A percentile compares a stretch with the other conserved stretches of the same genome.
These are phyloP conservation scores for Onchidella celtica DNA, from an alignment of 2,888 invertebrate genomes.

Conservation along the genomic window DNA sequence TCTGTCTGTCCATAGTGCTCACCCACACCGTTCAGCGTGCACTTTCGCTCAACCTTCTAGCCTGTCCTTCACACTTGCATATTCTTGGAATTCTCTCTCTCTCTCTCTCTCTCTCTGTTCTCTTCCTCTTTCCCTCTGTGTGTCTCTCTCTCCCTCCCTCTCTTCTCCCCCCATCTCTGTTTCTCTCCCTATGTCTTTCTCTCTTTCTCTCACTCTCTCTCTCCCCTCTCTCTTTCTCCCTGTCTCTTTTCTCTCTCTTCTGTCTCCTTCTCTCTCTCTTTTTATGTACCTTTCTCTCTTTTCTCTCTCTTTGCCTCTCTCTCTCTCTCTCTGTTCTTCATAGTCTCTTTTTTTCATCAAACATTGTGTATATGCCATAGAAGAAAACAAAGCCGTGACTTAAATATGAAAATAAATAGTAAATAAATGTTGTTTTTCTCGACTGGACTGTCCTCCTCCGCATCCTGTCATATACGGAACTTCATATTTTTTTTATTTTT, in stretches of 20 bases:
- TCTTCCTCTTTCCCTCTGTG: neutral
- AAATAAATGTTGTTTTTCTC: too few relatives aligned
- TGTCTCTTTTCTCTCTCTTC: neutral
- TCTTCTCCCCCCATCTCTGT: neutral
- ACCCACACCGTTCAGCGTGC: too few relatives aligned
- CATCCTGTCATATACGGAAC: too few relatives aligned
- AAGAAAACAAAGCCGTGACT: neutral
- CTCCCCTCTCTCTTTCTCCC: neutral
- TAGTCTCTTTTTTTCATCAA: neutral
- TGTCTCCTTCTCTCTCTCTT: slow-evolving; percentile 1
- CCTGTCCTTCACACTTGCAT: too few relatives aligned
- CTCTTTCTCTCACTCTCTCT: neutral
- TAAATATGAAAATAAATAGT: neutral
- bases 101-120: slow-evolving; percentile 9
- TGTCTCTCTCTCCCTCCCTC: neutral
- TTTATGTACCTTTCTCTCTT: neutral
- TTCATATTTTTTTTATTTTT: too few relatives aligned
- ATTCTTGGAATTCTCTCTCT: neutral
- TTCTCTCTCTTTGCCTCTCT: slow-evolving; percentile 6
- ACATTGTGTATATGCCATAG: neutral
- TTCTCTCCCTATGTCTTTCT: neutral
- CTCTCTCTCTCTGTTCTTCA: slow-evolving; percentile 6
- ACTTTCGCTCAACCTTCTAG: too few relatives aligned
- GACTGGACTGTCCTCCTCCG: too few relatives aligned
- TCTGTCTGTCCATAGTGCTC: too few relatives aligned